These are phyloP conservation scores for Labeo catla DNA, from an alignment of 2,113 vertebrate species.

Conservation along the genomic window DNA sequence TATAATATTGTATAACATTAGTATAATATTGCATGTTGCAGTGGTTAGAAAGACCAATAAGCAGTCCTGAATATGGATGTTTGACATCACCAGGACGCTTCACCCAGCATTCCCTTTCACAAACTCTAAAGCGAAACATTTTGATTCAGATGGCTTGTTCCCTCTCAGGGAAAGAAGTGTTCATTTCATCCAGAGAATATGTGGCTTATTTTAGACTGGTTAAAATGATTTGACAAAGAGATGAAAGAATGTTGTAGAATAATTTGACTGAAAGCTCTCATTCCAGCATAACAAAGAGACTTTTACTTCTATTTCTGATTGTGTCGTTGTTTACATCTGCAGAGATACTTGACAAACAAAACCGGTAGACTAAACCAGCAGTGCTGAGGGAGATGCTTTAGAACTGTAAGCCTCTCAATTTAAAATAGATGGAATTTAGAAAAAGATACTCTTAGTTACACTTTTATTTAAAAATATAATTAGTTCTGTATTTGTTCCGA, in stretches of 20 bases:
- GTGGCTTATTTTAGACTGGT: constrained; percentile 54
- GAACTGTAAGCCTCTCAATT: background rate
- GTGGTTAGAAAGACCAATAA: background rate
- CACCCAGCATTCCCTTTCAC: background rate
- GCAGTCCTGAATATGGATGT: background rate
- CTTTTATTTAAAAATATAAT: too few species aligned
- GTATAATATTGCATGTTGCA: background rate
- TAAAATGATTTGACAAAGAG: constrained; percentile 29
- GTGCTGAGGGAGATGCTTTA: background rate
- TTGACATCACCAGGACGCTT: background rate
- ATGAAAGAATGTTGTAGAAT: constrained; percentile 17
- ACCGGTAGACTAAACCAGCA: background rate
- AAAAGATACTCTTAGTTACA: background rate
- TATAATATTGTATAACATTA: too few species aligned
- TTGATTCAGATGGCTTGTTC: constrained; percentile 42
- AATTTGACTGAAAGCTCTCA: background rate
- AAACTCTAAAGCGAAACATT: background rate
- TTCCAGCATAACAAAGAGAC: background rate
- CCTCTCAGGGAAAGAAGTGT: constrained; percentile 57
- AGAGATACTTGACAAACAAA: constrained; percentile 12
- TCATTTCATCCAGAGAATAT: constrained; percentile 59
- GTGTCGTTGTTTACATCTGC: constrained; percentile 10
- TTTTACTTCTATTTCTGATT: background rate
- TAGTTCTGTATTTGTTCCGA: too few species aligned
- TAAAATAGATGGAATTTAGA: background rate